Base-by-base conservation (phyloP, 2,888 invertebrate species). In the Plebejus anna region DNA sequence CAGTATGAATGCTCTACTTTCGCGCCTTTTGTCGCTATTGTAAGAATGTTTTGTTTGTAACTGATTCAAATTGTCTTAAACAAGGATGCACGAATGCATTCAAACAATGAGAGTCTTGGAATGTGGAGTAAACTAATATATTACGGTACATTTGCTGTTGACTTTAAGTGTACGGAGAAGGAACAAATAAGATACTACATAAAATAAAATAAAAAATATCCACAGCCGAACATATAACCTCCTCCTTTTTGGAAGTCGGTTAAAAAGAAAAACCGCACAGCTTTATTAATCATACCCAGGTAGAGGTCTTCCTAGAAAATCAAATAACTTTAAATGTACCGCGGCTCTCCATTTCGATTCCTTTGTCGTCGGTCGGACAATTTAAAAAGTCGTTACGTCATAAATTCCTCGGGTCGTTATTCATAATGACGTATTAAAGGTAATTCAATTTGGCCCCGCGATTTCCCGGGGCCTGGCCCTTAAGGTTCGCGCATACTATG, bases 401-500 rank as follows among this genome's bases (percentile, higher is more conserved):
- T 51, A 55, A 51, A 73, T 51, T 51, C 73, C 32, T 47, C 28
- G 28, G 72, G 73, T 73, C 73, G 51, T 72, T 72, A 72, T 73
- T 73, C 73, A 55, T 73, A 73, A 73, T 73, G 73, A 55, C 73
- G 32, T 73, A 73, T 73, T 73, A 51, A 73, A 73, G 55, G 55
- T 73, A 55, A 73, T 73, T 73, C 73, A 73, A 73, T 73, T 73
- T 73, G 51, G 55, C 28, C 28, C 51, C 47, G 61, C 61, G 61
- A 61, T 61, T 59, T 61, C 61, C 61, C 11, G 11, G 28, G 61
- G 7, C 61, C 2, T 9, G 61, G 22, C 61, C 22, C 61, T 61
- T 55, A 16, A 55, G 16, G 16, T 3, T 16, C 55, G 55, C 16
- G 16, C 55, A 55, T 2, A 55, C 2, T 13, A 4, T 55, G 4